A percentile compares a stretch with the other conserved stretches of the same genome.
Evolutionary conservation across 2,888 invertebrate genomes (phyloP).

Genomic region (Oscheius onirici): DNA sequence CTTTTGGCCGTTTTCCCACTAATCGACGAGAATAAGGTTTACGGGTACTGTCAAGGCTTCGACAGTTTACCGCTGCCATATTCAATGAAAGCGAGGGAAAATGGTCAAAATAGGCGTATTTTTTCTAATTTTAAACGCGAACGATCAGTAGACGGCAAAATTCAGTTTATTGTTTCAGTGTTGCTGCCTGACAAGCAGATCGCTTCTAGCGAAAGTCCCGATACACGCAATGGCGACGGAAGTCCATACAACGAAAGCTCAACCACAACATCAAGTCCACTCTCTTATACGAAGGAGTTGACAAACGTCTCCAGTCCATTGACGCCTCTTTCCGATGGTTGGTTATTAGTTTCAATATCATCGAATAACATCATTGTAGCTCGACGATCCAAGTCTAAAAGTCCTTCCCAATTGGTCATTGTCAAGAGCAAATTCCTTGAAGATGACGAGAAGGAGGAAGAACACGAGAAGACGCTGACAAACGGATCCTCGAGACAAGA

Average conservation of each 20-base stretch:
- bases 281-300: slow-evolving; percentile 34
- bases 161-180: slow-evolving; percentile 18
- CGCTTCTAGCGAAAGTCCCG: slow-evolving; percentile 25
- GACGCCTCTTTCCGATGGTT: slow-evolving; percentile 31
- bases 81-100: too few species aligned
- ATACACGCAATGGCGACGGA: neutral
- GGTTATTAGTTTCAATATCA: neutral
- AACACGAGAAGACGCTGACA: neutral
- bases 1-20: neutral
- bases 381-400: slow-evolving; percentile 34
- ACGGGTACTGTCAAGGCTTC: neutral
- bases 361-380: slow-evolving; percentile 4
- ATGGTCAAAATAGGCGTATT: neutral
- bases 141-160: neutral
- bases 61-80: too few species aligned
- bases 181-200: slow-evolving; percentile 25
- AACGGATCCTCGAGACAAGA: neutral
- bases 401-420: slow-evolving; percentile 18
- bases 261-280: slow-evolving; percentile 29
- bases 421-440: neutral
- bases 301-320: slow-evolving; percentile 33
- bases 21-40: neutral
- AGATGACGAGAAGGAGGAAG: neutral
- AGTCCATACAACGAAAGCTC: slow-evolving; percentile 26
- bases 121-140: neutral